Conservation (phyloP, 1,140 invertebrate species). For the Phthorimaea operculella region DNA sequence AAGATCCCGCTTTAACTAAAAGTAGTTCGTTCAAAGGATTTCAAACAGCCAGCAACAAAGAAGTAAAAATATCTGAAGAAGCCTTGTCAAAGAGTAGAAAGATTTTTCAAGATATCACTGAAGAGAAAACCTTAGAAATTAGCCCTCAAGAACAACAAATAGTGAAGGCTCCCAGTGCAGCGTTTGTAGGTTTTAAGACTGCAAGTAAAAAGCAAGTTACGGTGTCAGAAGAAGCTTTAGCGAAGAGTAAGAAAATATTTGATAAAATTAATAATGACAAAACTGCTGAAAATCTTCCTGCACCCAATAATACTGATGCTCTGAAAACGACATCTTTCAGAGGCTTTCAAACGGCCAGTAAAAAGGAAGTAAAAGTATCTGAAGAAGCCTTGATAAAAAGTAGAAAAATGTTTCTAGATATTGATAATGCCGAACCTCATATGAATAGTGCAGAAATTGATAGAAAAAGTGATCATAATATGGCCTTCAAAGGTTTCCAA, state of each 20-base stretch:
- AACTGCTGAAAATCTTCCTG: not conserved
- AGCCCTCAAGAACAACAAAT: not conserved
- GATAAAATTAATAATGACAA: slow-evolving; percentile 18
- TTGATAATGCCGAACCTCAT: slow-evolving; percentile 10
- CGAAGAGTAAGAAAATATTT: slow-evolving; percentile 35
- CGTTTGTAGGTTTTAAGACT: slow-evolving; percentile 28
- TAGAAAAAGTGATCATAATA: not conserved
- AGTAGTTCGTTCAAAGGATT: too few species aligned
- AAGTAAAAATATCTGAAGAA: slow-evolving; percentile 32
- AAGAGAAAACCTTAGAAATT: slow-evolving; percentile 9
- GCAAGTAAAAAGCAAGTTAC: slow-evolving; percentile 30
- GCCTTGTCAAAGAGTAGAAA: slow-evolving; percentile 12
- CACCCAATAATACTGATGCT: slow-evolving; percentile 12
- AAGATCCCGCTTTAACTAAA: too few species aligned
- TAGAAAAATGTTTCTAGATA: slow-evolving; percentile 40
- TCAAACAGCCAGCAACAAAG: slow-evolving; percentile 29
- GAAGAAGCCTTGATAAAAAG: slow-evolving; percentile 41
- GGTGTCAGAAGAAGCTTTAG: slow-evolving; percentile 39
- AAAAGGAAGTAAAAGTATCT: slow-evolving; percentile 34
- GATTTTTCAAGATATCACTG: slow-evolving; percentile 19
- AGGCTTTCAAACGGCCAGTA: slow-evolving; percentile 26
- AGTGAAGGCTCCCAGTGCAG: not conserved
- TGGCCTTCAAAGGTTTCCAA: slow-evolving; percentile 25
- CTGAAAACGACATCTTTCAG: slow-evolving; percentile 10
- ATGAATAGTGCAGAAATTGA: not conserved